These are phyloP conservation scores for Drosophila seguyi DNA, from an alignment of 1,140 invertebrate genomes.

Conservation along the genomic window DNA sequence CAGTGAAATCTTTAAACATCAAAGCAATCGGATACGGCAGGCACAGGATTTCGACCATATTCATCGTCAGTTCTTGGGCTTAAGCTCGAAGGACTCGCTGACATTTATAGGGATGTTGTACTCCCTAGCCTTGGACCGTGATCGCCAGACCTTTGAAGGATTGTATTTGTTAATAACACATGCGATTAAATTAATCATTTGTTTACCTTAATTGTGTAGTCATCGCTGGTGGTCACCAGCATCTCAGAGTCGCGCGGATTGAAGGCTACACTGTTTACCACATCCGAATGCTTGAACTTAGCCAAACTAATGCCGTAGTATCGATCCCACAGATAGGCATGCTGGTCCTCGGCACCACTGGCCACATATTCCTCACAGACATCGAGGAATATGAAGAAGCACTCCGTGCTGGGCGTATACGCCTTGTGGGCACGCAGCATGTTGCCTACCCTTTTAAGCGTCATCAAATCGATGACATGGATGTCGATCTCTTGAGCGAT, in stretches of 20 bases:
- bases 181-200: neutral
- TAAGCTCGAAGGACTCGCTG: conserved; percentile 72
- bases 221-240: conserved; percentile 95
- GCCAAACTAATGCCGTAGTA: conserved; percentile 93
- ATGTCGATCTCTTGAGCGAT: conserved; percentile 97
- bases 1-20: conserved; percentile 20
- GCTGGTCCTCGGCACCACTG: conserved; percentile 94
- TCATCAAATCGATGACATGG: conserved; percentile 94
- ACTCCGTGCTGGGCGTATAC: conserved; percentile 94
- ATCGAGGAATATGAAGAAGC: conserved; percentile 95
- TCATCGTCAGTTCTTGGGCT: conserved; percentile 55
- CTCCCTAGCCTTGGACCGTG: conserved; percentile 59
- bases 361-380: conserved; percentile 94
- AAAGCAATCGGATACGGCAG: conserved; percentile 8
- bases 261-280: conserved; percentile 95
- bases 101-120: conserved; percentile 67
- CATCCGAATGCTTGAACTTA: conserved; percentile 92
- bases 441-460: conserved; percentile 91
- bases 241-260: conserved; percentile 93
- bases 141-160: conserved; percentile 71
- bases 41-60: neutral
- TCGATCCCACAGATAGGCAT: conserved; percentile 94
- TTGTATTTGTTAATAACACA: neutral
- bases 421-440: conserved; percentile 94
- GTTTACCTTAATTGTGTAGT: conserved; percentile 89